Conservation (phyloP, 2,797 vertebrate genomes). For the Triplophysa yarkandensis region DNA sequence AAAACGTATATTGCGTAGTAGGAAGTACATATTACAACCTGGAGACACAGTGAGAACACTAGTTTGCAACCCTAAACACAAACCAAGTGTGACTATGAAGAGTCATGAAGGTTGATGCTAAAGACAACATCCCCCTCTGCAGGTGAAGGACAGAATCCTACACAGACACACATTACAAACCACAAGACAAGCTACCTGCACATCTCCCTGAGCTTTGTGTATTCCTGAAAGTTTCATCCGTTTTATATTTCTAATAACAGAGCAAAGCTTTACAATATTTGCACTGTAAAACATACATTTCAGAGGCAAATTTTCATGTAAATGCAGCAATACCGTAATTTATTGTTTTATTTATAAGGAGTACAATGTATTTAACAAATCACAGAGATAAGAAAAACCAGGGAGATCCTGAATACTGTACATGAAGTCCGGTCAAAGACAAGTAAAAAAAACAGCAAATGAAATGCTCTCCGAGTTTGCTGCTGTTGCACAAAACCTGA, state of each 20-base stretch:
- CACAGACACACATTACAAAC: background rate
- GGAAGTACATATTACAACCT: background rate
- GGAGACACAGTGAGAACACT: background rate
- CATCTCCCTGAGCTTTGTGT: background rate
- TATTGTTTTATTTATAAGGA: background rate
- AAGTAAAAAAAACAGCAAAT: background rate
- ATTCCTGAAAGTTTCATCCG: background rate
- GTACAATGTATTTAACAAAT: too few relatives aligned
- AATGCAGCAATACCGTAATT: too few relatives aligned
- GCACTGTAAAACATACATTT: too few relatives aligned
- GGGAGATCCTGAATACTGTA: background rate
- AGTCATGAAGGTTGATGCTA: conserved; percentile 66
- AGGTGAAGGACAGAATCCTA: conserved; percentile 64
- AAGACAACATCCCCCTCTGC: conserved; percentile 83
- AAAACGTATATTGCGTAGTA: background rate
- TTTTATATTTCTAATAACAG: background rate
- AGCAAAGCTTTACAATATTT: too few relatives aligned
- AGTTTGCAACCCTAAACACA: conserved; percentile 35
- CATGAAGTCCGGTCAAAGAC: background rate
- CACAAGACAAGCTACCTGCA: background rate
- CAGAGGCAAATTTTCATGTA: too few relatives aligned
- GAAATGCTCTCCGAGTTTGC: conserved; percentile 16
- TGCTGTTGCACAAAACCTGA: conserved; percentile 32
- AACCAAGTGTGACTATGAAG: conserved; percentile 40
- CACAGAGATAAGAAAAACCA: too few relatives aligned